Evolutionary conservation across 92 coral and sea anemone genomes (phyloP), one percentile per base, ranked within the genome.

Genomic region (Porites cylindrica): DNA sequence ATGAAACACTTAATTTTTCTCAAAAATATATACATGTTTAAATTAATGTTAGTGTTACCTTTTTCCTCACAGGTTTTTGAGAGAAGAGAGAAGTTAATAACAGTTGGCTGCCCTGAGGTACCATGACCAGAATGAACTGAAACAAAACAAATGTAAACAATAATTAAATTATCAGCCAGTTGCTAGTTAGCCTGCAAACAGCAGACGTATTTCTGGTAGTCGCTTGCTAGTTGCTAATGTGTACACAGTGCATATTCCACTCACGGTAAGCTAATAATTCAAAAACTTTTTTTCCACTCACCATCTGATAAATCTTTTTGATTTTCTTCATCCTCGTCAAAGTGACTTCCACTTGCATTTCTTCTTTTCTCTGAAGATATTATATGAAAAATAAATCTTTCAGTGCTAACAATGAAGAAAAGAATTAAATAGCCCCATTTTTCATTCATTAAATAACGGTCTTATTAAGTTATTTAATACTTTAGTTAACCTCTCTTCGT

Each of bases 31-130:
- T 38, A 38, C 47, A 38, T 4, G 47, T 38, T 38, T 4, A 38
- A 38, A 54, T 54, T 54, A 54, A 10, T 54, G 16, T 13, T 54
- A 54, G 60, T 54, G 11, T 56, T 56, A 95, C 99, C 99, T 91
- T 90, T 90, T 1, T 96, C 98, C 56, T 92, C 96, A 67, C 99
- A 96, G 5, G 92, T 62, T 83, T 87, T 94, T 73, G 99, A 96
- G 58, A 96, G 87, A 84, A 96, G 84, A 58, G 99, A 96, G 80
- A 96, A 96, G 88, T 96, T 91, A 79, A 94, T 95, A 53, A 91
- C 91, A 12, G 93, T 83, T 38, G 96, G 96, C 26, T 59, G 88
- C 6, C 92, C 95, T 38, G 90, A 10, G 54, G 85, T 82, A 17
- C 61, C 83, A 66, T 90, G 94, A 14, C 84, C 59, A 62, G 96